Evolutionary conservation across 2,888 invertebrate species (phyloP).

Genomic region (Rapana venosa): DNA sequence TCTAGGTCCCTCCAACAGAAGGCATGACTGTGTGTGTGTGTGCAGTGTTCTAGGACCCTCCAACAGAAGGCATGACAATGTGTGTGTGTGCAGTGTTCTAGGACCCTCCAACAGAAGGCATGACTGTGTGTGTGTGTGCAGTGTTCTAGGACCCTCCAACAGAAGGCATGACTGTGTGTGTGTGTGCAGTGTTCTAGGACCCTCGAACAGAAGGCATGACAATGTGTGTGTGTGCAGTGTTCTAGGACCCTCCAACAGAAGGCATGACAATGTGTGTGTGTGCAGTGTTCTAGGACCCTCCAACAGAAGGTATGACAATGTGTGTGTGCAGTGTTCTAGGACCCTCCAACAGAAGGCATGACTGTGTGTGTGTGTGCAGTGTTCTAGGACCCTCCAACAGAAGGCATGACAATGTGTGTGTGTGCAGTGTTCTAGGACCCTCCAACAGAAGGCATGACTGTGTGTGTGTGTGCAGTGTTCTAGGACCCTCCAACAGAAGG

Average conservation of each 20-base stretch:
- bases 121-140: not conserved
- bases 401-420: not conserved
- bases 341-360: no score
- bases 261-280: slow-evolving; percentile 28
- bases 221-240: not conserved
- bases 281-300: slow-evolving; percentile 71
- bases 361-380: not conserved
- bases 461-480: slow-evolving; percentile 2
- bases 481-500: no score
- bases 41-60: not conserved
- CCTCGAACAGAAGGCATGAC: not conserved
- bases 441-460: not conserved
- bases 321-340: not conserved
- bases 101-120: no score
- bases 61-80: slow-evolving; percentile 1
- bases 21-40: not conserved
- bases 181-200: no score
- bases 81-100: slow-evolving; percentile 63
- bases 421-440: no score
- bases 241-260: not conserved
- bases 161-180: not conserved
- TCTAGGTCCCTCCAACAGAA: no score
- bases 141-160: not conserved
- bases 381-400: not conserved
- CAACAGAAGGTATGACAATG: not conserved